These are phyloP conservation scores for Siphlonurus alternatus DNA, from an alignment of 2,888 invertebrate species.

Conservation along the genomic window DNA sequence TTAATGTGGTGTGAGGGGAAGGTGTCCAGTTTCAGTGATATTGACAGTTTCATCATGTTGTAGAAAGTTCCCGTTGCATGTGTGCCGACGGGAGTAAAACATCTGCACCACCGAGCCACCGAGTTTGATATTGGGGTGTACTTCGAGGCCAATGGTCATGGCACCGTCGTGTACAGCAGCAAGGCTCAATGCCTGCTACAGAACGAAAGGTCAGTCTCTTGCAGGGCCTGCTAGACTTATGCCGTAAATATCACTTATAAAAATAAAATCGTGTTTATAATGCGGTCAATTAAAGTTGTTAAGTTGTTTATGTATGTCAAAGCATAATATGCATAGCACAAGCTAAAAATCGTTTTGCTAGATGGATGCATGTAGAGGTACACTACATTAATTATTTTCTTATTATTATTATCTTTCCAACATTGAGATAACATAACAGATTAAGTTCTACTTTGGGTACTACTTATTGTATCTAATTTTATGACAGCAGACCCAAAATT, in stretches of 20 bases:
- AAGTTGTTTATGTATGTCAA: background rate
- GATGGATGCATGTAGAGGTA: too few relatives aligned
- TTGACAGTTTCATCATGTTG: conserved; percentile 18
- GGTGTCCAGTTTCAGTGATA: too few relatives aligned
- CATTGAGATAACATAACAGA: too few relatives aligned
- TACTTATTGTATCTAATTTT: too few relatives aligned
- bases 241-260: background rate
- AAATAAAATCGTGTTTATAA: too few relatives aligned
- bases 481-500: too few relatives aligned
- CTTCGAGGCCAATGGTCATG: conserved; percentile 99
- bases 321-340: too few relatives aligned
- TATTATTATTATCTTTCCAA: too few relatives aligned
- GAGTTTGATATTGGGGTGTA: conserved; percentile 92
- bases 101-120: conserved; percentile 80
- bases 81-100: conserved; percentile 91
- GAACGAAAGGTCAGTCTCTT: conserved; percentile 25
- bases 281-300: background rate
- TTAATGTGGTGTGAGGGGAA: too few relatives aligned
- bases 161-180: conserved; percentile 75
- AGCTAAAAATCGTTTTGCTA: too few relatives aligned
- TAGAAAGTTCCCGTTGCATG: conserved; percentile 83
- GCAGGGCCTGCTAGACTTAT: background rate
- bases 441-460: too few relatives aligned
- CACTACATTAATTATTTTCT: too few relatives aligned
- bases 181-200: conserved; percentile 35